phyloP scores from a whole-genome alignment of 2,888 invertebrate genomes.

The Ornithoptera priamus region DNA sequence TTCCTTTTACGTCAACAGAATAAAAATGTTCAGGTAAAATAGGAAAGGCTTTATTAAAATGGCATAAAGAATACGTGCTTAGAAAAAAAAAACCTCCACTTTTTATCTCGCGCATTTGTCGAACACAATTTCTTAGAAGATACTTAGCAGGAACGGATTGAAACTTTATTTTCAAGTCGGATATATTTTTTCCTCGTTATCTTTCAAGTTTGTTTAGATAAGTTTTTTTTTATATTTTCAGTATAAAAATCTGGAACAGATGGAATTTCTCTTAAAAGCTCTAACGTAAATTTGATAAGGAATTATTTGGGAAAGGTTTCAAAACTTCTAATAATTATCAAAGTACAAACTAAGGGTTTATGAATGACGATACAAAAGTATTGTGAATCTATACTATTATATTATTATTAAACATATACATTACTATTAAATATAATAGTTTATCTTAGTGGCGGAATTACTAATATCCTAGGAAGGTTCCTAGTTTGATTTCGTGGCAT shows the following conservation, averaged over 20 bases:
- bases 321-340: too few species aligned
- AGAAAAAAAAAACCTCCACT: background rate
- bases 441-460: too few species aligned
- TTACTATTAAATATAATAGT: too few species aligned
- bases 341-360: too few species aligned
- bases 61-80: background rate
- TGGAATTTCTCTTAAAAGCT: background rate
- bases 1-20: too few species aligned
- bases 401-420: too few species aligned
- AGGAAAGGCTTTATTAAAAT: background rate
- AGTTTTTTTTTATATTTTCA: background rate
- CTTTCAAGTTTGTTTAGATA: background rate
- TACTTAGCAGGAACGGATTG: background rate
- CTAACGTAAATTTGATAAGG: background rate
- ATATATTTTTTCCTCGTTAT: background rate
- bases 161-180: background rate
- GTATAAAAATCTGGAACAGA: background rate
- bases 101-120: background rate
- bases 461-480: too few species aligned
- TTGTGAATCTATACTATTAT: too few species aligned
- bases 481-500: too few species aligned
- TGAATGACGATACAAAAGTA: too few species aligned
- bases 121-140: background rate
- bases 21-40: background rate
- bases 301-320: background rate